phyloP scores from a whole-genome alignment of 1,140 invertebrate genomes.

The Ylistrum balloti region DNA sequence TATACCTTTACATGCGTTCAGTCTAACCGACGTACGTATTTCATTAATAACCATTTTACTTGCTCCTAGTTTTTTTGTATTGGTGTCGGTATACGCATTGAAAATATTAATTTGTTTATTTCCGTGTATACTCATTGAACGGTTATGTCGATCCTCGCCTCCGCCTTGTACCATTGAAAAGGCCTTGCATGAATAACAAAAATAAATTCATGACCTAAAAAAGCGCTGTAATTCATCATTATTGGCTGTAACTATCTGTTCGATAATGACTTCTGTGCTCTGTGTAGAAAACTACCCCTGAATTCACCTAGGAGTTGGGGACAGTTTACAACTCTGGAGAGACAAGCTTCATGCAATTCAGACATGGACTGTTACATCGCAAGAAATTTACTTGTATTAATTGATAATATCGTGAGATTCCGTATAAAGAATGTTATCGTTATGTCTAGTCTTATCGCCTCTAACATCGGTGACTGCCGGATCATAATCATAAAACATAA shows the following conservation, averaged over 20 bases:
- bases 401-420: slow-evolving; percentile 27
- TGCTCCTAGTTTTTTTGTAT: background rate
- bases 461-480: slow-evolving; percentile 1
- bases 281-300: slow-evolving; percentile 17
- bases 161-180: slow-evolving; percentile 25
- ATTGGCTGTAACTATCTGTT: slow-evolving; percentile 4
- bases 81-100: slow-evolving; percentile 33
- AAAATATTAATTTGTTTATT: slow-evolving; percentile 37
- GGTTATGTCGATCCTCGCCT: background rate
- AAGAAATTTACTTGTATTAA: slow-evolving; percentile 36
- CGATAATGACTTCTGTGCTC: background rate
- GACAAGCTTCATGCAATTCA: slow-evolving; percentile 1
- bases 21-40: background rate
- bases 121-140: background rate
- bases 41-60: slow-evolving; percentile 22
- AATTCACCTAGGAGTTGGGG: slow-evolving; percentile 16
- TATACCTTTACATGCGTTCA: slow-evolving; percentile 17
- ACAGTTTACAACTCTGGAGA: background rate
- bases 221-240: slow-evolving; percentile 8
- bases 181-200: slow-evolving; percentile 17
- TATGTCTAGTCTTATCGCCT: slow-evolving; percentile 15
- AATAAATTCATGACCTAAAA: slow-evolving; percentile 34
- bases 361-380: background rate
- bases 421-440: background rate
- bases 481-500: slow-evolving; percentile 24